Conservation (phyloP, 1,140 invertebrate genomes). For the Macrocentrus cingulum region DNA sequence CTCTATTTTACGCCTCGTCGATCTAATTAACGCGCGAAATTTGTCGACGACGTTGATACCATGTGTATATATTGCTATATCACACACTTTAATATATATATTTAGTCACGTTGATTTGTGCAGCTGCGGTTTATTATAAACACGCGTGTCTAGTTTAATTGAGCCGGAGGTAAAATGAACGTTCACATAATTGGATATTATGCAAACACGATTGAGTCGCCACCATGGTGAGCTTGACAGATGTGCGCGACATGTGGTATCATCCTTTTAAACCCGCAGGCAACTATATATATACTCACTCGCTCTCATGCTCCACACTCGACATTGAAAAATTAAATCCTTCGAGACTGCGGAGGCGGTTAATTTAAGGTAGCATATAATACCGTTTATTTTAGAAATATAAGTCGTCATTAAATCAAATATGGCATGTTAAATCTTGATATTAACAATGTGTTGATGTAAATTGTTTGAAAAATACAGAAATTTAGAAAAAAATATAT, state of each 20-base stretch:
- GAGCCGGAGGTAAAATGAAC: slow-evolving; percentile 10
- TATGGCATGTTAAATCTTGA: too few relatives aligned
- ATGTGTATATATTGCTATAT: slow-evolving; percentile 6
- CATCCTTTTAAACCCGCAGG: neutral
- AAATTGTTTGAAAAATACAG: too few relatives aligned
- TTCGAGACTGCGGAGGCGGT: too few relatives aligned
- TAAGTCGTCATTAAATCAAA: too few relatives aligned
- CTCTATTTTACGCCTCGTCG: slow-evolving; percentile 37
- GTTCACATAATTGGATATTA: slow-evolving; percentile 43
- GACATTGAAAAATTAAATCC: too few relatives aligned
- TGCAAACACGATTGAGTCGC: slow-evolving; percentile 37
- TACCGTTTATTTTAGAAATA: too few relatives aligned
- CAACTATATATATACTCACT: neutral
- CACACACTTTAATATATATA: too few relatives aligned
- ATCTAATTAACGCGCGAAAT: slow-evolving; percentile 38
- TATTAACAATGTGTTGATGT: too few relatives aligned
- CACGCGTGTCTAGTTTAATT: slow-evolving; percentile 17
- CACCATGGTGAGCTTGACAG: slow-evolving; percentile 28
- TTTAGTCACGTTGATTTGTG: slow-evolving; percentile 5
- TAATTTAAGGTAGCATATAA: too few relatives aligned
- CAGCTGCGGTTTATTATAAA: slow-evolving; percentile 18
- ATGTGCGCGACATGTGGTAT: slow-evolving; percentile 31
- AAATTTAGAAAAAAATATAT: slow-evolving; percentile 23
- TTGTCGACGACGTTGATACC: slow-evolving; percentile 24
- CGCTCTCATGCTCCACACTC: too few relatives aligned